Evolutionary conservation across 2,113 vertebrate genomes (phyloP), one percentile per base, ranked within the genome.

Genomic region (Malurus cyaneus): DNA sequence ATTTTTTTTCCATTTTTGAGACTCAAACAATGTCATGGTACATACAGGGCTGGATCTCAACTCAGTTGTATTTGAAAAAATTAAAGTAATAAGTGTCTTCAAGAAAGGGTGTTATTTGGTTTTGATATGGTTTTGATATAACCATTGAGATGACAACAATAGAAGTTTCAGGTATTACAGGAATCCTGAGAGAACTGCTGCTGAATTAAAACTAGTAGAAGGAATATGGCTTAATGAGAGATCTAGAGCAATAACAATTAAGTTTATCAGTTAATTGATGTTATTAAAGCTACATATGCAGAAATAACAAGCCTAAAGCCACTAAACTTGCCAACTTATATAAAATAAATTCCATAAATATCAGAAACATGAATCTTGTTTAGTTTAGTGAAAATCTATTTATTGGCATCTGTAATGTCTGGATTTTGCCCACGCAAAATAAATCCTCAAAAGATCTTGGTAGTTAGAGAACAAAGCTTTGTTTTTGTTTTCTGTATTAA

Each of bases 101-200:
- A 84, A 46, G 41, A 73, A 69, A 25, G 3, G 2, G 10, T 42
- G 8, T 1, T 77, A 11, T 26, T 69, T 49, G 29, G 15, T 39
- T 39, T 39, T 39, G 6, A 46, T 14, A 81, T 18, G 61, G 13
- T 39, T 61, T 32, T 13, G 11, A 41, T 21, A 11, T 46, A 62
- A 50, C 1, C 29, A 5, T 20, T 71, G 31, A 1, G 1, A 76
- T 39, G 12, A 4, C 4, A 50, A 42, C 2, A 77, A 31, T 1
- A n/a, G 8, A 92, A 53, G 3, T 84, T 78, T 57, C 42, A 46
- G 14, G 12, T 81, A 36, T 41, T 54, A 10, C 7, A 62, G 5
- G 7, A 88, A 36, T 50, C 14, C 46, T 46, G 12, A 1, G 2
- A 71, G 14, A 86, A 2, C 53, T 62, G 5, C 9, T n/a, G 21